These are phyloP conservation scores for Stylophora pistillata DNA, from an alignment of 64 coral and sea anemone genomes.

Conservation along the genomic window DNA sequence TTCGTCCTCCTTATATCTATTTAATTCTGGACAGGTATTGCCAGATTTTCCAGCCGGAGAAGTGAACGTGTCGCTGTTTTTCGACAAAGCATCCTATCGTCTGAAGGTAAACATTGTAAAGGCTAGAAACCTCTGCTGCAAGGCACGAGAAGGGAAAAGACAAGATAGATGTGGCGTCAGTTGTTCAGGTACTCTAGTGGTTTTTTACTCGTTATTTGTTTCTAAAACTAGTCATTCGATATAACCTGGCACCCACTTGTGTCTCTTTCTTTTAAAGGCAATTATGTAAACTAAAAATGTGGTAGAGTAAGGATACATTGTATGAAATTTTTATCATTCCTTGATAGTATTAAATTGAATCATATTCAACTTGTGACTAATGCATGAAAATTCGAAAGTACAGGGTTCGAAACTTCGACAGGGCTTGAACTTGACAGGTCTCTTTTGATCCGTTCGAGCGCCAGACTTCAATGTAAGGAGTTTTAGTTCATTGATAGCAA, in stretches of 20 bases:
- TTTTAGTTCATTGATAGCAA: background rate
- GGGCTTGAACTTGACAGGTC: no score
- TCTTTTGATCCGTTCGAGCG: no score
- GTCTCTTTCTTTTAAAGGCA: background rate
- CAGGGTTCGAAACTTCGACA: no score
- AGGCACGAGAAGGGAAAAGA: constrained; percentile 28
- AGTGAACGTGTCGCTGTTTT: constrained; percentile 67
- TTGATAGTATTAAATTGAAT: no score
- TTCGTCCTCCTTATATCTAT: background rate
- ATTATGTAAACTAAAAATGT: no score
- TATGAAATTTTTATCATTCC: no score
- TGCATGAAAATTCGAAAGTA: no score
- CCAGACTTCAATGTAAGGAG: background rate
- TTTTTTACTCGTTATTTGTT: background rate
- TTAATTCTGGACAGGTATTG: background rate
- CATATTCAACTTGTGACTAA: no score
- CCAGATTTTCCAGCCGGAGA: constrained; percentile 73
- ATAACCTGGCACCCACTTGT: no score
- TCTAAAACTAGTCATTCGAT: background rate
- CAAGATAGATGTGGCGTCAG: constrained; percentile 67
- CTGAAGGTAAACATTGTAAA: constrained; percentile 79
- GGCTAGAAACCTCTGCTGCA: constrained; percentile 86
- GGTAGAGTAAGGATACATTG: no score
- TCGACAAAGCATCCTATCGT: constrained; percentile 63
- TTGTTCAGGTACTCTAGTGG: constrained; percentile 64